Conservation (phyloP, 1,140 invertebrate genomes). For the Lineus longissimus region DNA sequence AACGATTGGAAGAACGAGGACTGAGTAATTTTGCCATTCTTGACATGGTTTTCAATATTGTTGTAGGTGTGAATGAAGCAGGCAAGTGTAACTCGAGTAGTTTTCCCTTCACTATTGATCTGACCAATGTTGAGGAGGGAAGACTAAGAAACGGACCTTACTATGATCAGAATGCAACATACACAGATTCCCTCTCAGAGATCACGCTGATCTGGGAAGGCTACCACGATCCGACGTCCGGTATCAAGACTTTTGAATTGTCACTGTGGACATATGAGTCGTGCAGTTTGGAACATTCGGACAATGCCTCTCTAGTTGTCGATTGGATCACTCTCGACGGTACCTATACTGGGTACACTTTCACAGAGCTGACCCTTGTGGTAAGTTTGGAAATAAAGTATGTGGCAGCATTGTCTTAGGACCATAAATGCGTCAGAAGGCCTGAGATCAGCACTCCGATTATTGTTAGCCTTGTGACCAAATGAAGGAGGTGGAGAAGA, state of each 20-base stretch:
- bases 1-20: too few relatives aligned
- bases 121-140: constrained; percentile 18
- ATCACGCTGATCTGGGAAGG: constrained; percentile 26
- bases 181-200: constrained; percentile 12
- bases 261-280: constrained; percentile 18
- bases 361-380: too few relatives aligned
- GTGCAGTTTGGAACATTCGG: constrained; percentile 15
- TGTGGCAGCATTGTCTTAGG: too few relatives aligned
- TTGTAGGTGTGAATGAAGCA: constrained; percentile 24
- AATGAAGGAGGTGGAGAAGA: too few relatives aligned
- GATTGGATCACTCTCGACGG: constrained; percentile 17
- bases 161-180: constrained; percentile 27
- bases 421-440: too few relatives aligned
- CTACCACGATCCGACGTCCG: constrained; percentile 26
- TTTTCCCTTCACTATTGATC: constrained; percentile 19
- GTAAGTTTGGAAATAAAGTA: too few relatives aligned
- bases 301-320: constrained; percentile 7
- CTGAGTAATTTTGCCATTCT: too few relatives aligned
- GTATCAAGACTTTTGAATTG: constrained; percentile 18
- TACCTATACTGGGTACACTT: constrained; percentile 22
- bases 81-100: constrained; percentile 23
- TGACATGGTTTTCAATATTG: too few relatives aligned
- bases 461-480: too few relatives aligned
- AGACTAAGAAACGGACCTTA: constrained; percentile 24
- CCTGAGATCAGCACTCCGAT: too few relatives aligned